These are phyloP conservation scores for Conomelus anceps DNA, from an alignment of 2,888 invertebrate species.

Conservation along the genomic window DNA sequence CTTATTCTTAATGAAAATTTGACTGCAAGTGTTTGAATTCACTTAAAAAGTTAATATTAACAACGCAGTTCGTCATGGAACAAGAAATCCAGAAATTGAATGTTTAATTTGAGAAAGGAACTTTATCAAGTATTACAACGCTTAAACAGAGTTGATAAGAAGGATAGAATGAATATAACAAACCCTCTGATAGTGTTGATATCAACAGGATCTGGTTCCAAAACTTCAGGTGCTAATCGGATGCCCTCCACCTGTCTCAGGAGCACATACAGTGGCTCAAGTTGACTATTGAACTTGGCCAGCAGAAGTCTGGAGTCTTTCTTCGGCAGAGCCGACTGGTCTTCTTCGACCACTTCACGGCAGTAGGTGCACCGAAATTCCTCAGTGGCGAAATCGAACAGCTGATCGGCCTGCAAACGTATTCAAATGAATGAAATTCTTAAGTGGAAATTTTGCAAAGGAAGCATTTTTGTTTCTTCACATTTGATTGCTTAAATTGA, in stretches of 20 bases:
- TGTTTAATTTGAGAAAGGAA: no score
- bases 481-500: background rate
- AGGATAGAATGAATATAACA: constrained; percentile 4
- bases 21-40: no score
- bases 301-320: constrained; percentile 85
- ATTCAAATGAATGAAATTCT: constrained; percentile 4
- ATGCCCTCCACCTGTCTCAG: constrained; percentile 88
- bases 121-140: background rate
- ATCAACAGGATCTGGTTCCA: constrained; percentile 91
- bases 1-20: no score
- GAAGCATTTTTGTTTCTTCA: background rate
- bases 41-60: no score
- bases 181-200: constrained; percentile 77
- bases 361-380: constrained; percentile 90
- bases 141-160: background rate
- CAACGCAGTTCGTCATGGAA: no score
- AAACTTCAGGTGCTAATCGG: constrained; percentile 82
- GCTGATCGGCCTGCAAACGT: constrained; percentile 64
- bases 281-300: constrained; percentile 89
- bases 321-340: constrained; percentile 85
- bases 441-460: background rate
- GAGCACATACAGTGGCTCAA: constrained; percentile 85
- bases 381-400: constrained; percentile 75
- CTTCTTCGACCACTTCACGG: constrained; percentile 84
- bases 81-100: no score